Conservation (phyloP, 2,113 vertebrate species). For the Periophthalmodon schlosseri region DNA sequence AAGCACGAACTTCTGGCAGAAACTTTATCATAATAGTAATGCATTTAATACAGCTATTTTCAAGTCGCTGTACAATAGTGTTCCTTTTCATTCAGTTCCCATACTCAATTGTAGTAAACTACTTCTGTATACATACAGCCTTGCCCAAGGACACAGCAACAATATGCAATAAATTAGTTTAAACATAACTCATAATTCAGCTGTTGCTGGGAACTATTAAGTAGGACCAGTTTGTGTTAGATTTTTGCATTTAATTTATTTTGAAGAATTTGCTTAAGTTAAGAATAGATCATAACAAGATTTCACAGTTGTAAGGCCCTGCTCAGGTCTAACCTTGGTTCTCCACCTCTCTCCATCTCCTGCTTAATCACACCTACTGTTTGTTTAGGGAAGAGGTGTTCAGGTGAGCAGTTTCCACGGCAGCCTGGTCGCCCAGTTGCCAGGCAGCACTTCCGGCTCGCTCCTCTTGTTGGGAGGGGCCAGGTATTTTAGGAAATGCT, state of each 20-base stretch:
- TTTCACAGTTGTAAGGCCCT: not conserved
- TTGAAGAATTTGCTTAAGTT: not conserved
- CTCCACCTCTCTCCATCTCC: not conserved
- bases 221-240: not conserved
- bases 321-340: not conserved
- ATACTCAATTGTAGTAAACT: too few relatives aligned
- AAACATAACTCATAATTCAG: too few relatives aligned
- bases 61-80: too few relatives aligned
- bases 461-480: conserved; percentile 53
- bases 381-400: conserved; percentile 64
- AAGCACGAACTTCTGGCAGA: not conserved
- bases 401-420: conserved; percentile 68
- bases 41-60: not conserved
- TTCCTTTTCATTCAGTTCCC: too few relatives aligned
- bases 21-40: not conserved
- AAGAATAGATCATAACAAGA: not conserved
- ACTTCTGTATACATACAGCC: not conserved
- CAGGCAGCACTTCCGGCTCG: conserved; percentile 71
- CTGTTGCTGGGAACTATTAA: not conserved
- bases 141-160: too few relatives aligned
- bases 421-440: conserved; percentile 64
- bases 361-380: conserved; percentile 41
- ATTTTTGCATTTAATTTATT: not conserved
- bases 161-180: too few relatives aligned
- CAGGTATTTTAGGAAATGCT: conserved; percentile 69